These are phyloP conservation scores for Callocephalon fimbriatum DNA, from an alignment of 2,113 vertebrate genomes.

Conservation along the genomic window DNA sequence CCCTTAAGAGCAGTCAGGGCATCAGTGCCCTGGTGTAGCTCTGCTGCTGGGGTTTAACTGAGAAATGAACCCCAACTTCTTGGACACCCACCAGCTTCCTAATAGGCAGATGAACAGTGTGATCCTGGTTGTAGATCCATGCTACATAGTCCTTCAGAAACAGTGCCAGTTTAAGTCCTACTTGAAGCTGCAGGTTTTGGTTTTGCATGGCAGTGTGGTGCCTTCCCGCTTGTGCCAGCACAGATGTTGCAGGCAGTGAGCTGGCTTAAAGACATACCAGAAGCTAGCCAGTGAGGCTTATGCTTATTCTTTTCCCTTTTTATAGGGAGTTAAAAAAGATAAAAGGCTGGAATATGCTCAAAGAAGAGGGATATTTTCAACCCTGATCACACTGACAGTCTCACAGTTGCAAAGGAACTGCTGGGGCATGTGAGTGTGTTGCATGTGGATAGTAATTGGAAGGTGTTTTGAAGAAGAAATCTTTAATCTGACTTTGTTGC, in stretches of 20 bases:
- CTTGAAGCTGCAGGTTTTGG: neutral
- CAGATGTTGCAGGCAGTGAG: neutral
- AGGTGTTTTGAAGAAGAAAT: slow-evolving; percentile 1
- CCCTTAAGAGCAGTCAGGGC: neutral
- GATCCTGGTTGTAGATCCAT: neutral
- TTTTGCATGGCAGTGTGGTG: neutral
- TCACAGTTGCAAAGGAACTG: neutral
- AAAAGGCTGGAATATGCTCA: neutral
- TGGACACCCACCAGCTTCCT: neutral
- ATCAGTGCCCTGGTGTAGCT: neutral
- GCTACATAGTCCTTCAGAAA: neutral
- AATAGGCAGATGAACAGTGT: neutral
- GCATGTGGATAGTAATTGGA: neutral
- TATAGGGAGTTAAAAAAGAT: neutral
- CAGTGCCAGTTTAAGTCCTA: neutral
- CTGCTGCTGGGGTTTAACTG: neutral
- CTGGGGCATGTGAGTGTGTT: neutral
- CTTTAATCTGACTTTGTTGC: neutral
- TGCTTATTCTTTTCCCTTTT: neutral
- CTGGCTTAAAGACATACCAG: neutral
- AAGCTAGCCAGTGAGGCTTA: neutral
- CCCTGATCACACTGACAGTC: neutral
- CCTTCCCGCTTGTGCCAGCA: neutral
- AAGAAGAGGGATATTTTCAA: neutral
- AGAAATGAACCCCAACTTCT: neutral